phyloP scores from a whole-genome alignment of 2,888 invertebrate genomes.

The Pyralis farinalis region DNA sequence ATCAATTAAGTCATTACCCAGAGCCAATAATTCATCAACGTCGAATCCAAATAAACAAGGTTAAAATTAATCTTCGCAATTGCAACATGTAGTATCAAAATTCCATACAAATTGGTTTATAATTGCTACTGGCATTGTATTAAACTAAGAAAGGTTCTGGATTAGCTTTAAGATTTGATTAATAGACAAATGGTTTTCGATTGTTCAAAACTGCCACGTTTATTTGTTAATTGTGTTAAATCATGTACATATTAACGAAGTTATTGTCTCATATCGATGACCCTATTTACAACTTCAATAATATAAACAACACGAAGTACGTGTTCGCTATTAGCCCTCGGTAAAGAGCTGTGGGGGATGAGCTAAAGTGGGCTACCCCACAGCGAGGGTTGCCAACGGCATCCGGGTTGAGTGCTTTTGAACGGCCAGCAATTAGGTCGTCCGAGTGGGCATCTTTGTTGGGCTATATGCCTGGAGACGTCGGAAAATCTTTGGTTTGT shows the following conservation, averaged over 20 bases:
- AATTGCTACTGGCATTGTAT: too few relatives aligned
- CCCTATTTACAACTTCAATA: constrained; percentile 15
- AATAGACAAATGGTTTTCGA: neutral
- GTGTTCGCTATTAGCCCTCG: constrained; percentile 38
- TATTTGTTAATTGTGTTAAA: constrained; percentile 2
- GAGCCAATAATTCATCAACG: constrained; percentile 6
- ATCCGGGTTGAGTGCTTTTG: constrained; percentile 67
- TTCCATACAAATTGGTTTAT: too few relatives aligned
- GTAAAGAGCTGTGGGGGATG: constrained; percentile 25
- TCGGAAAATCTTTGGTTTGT: constrained; percentile 30
- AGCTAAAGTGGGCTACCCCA: constrained; percentile 30
- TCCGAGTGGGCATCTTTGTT: constrained; percentile 44
- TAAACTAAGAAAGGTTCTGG: too few relatives aligned
- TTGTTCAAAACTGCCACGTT: neutral
- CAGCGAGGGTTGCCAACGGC: constrained; percentile 43
- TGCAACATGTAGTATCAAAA: neutral
- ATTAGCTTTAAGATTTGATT: neutral
- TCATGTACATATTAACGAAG: constrained; percentile 11
- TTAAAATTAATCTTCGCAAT: constrained; percentile 4
- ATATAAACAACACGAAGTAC: constrained; percentile 25
- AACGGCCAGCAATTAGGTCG: constrained; percentile 71
- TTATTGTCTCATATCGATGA: constrained; percentile 10
- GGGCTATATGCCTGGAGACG: constrained; percentile 29
- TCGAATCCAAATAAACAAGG: constrained; percentile 5
- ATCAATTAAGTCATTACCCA: constrained; percentile 8